phyloP scores from a whole-genome alignment of 2,113 vertebrate species.

The Siniperca chuatsi region DNA sequence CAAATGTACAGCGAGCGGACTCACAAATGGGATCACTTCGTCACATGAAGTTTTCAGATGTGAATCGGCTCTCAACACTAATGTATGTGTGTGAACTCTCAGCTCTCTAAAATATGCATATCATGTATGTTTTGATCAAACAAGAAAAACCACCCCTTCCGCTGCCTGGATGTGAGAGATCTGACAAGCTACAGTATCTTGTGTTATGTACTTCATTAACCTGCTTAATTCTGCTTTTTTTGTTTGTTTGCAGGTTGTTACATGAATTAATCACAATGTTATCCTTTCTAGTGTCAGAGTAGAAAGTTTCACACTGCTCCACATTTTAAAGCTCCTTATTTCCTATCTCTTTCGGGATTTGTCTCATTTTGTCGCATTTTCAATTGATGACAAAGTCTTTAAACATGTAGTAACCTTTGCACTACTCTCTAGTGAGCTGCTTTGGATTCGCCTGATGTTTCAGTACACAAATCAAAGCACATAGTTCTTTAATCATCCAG shows the following conservation, averaged over 20 bases:
- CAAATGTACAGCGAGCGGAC: slow-evolving; percentile 19
- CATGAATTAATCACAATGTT: slow-evolving; percentile 45
- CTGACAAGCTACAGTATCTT: slow-evolving; percentile 14
- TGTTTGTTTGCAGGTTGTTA: slow-evolving; percentile 37
- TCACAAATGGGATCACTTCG: slow-evolving; percentile 55
- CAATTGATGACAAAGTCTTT: slow-evolving; percentile 56
- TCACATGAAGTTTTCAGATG: slow-evolving; percentile 61
- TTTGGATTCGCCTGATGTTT: slow-evolving; percentile 41
- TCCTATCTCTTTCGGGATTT: slow-evolving; percentile 56
- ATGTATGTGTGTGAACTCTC: slow-evolving; percentile 39
- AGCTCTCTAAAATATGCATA: slow-evolving; percentile 59
- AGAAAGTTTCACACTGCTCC: slow-evolving; percentile 19
- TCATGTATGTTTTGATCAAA: slow-evolving; percentile 65
- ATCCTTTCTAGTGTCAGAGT: slow-evolving; percentile 34
- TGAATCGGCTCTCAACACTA: slow-evolving; percentile 34
- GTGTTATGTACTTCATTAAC: slow-evolving; percentile 41
- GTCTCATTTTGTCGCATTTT: slow-evolving; percentile 23
- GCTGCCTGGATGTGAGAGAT: slow-evolving; percentile 16
- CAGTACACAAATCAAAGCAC: slow-evolving; percentile 41
- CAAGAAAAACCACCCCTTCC: slow-evolving; percentile 18
- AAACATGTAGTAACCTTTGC: slow-evolving; percentile 64
- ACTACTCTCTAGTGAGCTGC: slow-evolving; percentile 22
- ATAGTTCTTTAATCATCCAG: slow-evolving; percentile 38
- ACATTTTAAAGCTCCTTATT: slow-evolving; percentile 51
- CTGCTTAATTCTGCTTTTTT: slow-evolving; percentile 1